Conservation (phyloP, 92 coral and sea anemone species). For the Paragorgia papillata region DNA sequence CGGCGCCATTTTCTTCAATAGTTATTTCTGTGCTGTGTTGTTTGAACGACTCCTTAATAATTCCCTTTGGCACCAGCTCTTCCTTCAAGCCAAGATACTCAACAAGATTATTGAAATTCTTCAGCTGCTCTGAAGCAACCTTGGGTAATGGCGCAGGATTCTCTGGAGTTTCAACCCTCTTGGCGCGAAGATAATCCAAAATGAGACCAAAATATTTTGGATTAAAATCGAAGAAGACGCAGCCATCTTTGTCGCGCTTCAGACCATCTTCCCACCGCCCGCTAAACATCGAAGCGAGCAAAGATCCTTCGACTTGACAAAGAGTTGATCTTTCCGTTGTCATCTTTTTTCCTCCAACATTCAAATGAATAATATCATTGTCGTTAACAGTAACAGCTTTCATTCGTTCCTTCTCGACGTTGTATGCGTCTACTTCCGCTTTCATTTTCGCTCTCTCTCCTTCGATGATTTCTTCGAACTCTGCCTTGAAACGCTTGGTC, state of each 20-base stretch:
- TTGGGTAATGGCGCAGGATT: constrained; percentile 9
- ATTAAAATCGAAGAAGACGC: constrained; percentile 14
- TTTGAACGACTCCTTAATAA: too few species aligned
- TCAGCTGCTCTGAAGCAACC: not conserved
- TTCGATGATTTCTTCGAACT: too few species aligned
- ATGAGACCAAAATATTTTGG: not conserved
- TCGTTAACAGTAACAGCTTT: not conserved
- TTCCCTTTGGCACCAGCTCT: not conserved
- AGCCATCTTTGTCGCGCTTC: constrained; percentile 14
- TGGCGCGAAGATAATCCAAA: constrained; percentile 12
- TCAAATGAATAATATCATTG: constrained; percentile 5
- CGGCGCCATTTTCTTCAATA: not conserved
- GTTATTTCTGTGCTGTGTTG: not conserved
- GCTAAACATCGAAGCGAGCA: constrained; percentile 29
- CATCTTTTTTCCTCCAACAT: constrained; percentile 11
- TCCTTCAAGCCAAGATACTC: constrained; percentile 11
- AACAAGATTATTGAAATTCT: constrained; percentile 2
- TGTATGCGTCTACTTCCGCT: not conserved
- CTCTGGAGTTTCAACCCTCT: constrained; percentile 14
- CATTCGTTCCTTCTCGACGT: not conserved
- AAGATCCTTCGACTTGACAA: constrained; percentile 8
- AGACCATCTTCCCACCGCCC: constrained; percentile 20
- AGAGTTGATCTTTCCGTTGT: constrained; percentile 16
- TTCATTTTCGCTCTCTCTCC: constrained; percentile 21
- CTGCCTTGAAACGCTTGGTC: too few species aligned